Base-by-base conservation (phyloP, 2,888 invertebrate genomes). In the Tortrix viridana region DNA sequence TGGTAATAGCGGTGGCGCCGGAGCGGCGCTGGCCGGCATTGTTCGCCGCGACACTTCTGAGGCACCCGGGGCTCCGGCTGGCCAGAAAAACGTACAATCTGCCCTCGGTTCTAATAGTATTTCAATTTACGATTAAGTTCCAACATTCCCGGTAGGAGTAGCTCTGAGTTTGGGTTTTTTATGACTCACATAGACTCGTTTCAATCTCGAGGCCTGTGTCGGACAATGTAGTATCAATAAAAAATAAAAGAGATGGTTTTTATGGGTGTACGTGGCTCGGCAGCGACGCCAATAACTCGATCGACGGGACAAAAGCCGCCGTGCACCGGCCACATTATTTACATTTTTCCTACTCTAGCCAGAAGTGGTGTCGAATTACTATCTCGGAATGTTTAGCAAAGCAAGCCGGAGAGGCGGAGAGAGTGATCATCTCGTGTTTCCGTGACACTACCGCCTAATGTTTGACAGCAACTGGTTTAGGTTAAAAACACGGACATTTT, bases 321-420 rank as follows among this genome's bases (percentile, higher is more conserved):
- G 12, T 77, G 81, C 75, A 76, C 78, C 81, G 79, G 82, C 80
- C 74, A 83, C 84, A 82, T 87, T 86, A 86, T 84, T 88, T 82
- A 82, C 77, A 78, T 85, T 86, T 88, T 86, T 86, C 73, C 76
- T 77, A 76, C 80, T 80, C 78, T 76, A 70, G 72, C 71, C 71
- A 77, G 74, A 79, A 82, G 82, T 82, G 81, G 88, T 86, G 84
- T 91, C 86, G 79, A 86, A 86, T 91, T 91, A 89, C 90, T 81
- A 83, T 84, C 81, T 84, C 74, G 86, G 88, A 89, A 89, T 89
- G 88, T 83, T 77, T 81, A 79, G 81, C 84, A 77, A n/a, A 75
- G 71, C 73, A 71, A 69, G 73, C 69, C 68, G 58, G 61, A 67
- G 68, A 74, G 78, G 79, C 68, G 58, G 61, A 67, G 68, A 74